Evolutionary conservation across 2,888 invertebrate species (phyloP), one percentile per base, ranked within the genome.

Genomic region (Mimumesa dahlbomi): DNA sequence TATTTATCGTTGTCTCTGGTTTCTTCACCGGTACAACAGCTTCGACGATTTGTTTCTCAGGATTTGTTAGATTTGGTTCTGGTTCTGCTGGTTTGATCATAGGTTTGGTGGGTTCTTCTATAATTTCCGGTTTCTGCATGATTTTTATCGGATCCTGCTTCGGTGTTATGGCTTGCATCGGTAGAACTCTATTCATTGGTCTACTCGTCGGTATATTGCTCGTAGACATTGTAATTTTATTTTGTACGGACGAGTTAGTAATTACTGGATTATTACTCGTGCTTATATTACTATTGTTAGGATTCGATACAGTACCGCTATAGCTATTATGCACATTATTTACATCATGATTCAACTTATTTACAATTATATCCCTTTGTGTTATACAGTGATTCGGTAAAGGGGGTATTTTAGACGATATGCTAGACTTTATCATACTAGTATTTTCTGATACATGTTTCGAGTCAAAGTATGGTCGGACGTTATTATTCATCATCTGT

Each of bases 131-230:
- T 45, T 86, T 88, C 40, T 84, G 70, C 13, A 78, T 70, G 0
- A 73, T 52, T 61, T 85, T 84, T 0, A 87, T 85, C 14, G 90
- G 87, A 63, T 89, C 84, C 42, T 91, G 91, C 80, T 92, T 92
- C 78, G 92, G 91, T 6, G 92, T 91, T 0, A 81, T 82, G 71
- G 94, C 93, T 82, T 95, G 95, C 92, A 95, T 93, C 7, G 95
- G 95, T 52, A 95, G 85, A 1, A 95, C 95, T 71, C 95, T 91
- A 85, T 94, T 95, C 91, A 95, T 95, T 40, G 95, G 95, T 64
- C 95, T 90, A 88, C 90, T 90, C 7, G 90, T 85, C 1, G 89
- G 87, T 48, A 77, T 80, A 46, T 74, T 83, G 54, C 70, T 82
- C 57, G 75, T 81, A n/a, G 86, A 77, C 84, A 87, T 85, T 4